Evolutionary conservation across 53 echinoderm and acorn worm species (phyloP).

Genomic region (Holothuria scabra): DNA sequence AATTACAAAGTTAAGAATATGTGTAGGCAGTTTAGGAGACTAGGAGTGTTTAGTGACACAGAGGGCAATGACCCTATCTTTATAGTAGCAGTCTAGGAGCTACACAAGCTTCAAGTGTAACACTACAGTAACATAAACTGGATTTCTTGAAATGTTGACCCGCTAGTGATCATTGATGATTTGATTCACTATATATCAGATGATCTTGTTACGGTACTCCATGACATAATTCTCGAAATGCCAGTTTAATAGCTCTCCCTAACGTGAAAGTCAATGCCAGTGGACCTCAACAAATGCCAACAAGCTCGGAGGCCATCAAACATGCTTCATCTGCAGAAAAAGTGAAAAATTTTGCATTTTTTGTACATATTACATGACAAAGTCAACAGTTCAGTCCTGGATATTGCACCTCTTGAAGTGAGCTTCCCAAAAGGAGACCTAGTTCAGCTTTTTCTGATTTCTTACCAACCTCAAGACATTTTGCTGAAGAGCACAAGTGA

Average conservation of each 20-base stretch:
- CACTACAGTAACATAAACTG: slow-evolving; percentile 25
- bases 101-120: slow-evolving; percentile 15
- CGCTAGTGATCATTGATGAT: slow-evolving; percentile 34
- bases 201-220: slow-evolving; percentile 13
- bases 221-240: slow-evolving; percentile 21
- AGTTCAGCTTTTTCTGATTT: no score
- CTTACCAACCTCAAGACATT: no score
- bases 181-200: slow-evolving; percentile 30
- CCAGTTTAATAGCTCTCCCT: slow-evolving; percentile 24
- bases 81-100: neutral
- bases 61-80: slow-evolving; percentile 44
- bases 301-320: slow-evolving; percentile 23
- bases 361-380: slow-evolving; percentile 10
- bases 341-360: neutral
- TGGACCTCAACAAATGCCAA: slow-evolving; percentile 8
- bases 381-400: slow-evolving; percentile 11
- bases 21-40: neutral
- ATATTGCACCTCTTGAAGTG: no score
- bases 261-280: slow-evolving; percentile 20
- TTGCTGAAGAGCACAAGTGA: no score
- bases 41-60: slow-evolving; percentile 30
- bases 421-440: no score
- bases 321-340: slow-evolving; percentile 13
- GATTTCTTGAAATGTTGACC: slow-evolving; percentile 44
- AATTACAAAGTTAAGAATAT: neutral